Evolutionary conservation across 2,888 invertebrate species (phyloP), one percentile per base, ranked within the genome.

Genomic region (Zygogramma bicolorata): DNA sequence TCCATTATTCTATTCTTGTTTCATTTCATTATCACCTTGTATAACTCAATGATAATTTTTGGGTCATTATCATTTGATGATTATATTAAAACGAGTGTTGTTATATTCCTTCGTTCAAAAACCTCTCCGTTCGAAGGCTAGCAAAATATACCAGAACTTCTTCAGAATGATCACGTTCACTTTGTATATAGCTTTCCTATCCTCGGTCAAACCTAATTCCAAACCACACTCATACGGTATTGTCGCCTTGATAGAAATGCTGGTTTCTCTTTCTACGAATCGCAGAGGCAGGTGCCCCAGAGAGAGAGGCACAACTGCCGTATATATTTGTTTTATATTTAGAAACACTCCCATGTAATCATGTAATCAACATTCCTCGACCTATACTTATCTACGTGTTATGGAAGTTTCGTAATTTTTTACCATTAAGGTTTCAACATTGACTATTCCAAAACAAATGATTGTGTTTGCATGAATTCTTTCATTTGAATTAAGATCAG

Each of bases 111-210:
- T 25, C 38, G 61, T 34, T 34, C 8, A 13, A 27, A 49, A 46
- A 46, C 18, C 63, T 63, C 46, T 63, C 29, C 5, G n/a, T 7
- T 63, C 29, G 27, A 29, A 63, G 63, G 63, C 46, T 63, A 63
- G 20, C 46, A 40, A 34, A 57, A 6, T 42, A 27, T 42, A 34
- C 13, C n/a, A 38, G 27, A 57, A 40, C 40, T 22, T 66, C 1
- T 58, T 40, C 42, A 66, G 40, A 40, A 58, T 59, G 34, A 66
- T 66, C 66, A 57, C 66, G 66, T 59, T 58, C 18, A 15, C 20
- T 31, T 49, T 25, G 18, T 66, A 38, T 58, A 57, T n/a, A 58
- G 25, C 66, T 66, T 66, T 66, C 66, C 66, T 59, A 58, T 40
- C 66, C 34, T 25, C 57, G 25, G 42, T 58, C 62, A 27, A 62